These are phyloP conservation scores for Drosophila prostipennis DNA, from an alignment of 2,888 invertebrate species.

Conservation along the genomic window DNA sequence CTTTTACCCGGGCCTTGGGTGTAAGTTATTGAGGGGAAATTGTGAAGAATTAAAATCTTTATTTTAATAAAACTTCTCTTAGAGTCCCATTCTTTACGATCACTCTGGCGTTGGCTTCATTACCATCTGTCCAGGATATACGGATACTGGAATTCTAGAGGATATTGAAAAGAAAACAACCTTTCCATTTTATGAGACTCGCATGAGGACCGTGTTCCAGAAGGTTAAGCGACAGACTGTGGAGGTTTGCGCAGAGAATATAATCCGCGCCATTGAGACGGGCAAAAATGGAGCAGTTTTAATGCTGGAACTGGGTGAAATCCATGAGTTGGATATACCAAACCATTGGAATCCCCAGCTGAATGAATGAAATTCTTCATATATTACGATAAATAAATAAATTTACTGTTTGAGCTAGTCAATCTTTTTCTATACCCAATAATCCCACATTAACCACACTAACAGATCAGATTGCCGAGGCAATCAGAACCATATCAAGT, in stretches of 20 bases:
- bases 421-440: not conserved
- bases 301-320: constrained; percentile 69
- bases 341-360: constrained; percentile 64
- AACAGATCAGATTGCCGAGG: constrained; percentile 6
- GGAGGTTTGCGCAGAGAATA: constrained; percentile 71
- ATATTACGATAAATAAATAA: not conserved
- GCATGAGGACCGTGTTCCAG: constrained; percentile 36
- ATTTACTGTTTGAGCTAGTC: not conserved
- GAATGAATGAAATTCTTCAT: constrained; percentile 1
- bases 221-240: constrained; percentile 64
- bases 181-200: constrained; percentile 50
- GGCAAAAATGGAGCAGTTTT: constrained; percentile 76
- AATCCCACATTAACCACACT: constrained; percentile 18
- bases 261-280: constrained; percentile 72
- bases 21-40: constrained; percentile 56
- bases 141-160: constrained; percentile 61
- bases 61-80: not conserved
- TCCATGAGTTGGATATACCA: constrained; percentile 62
- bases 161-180: constrained; percentile 58
- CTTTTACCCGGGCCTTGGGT: constrained; percentile 80
- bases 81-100: constrained; percentile 60
- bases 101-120: constrained; percentile 69
- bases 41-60: not conserved
- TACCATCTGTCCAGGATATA: constrained; percentile 73
- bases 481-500: not conserved